Evolutionary conservation across 2,888 invertebrate genomes (phyloP).

Genomic region (Idaea straminata): DNA sequence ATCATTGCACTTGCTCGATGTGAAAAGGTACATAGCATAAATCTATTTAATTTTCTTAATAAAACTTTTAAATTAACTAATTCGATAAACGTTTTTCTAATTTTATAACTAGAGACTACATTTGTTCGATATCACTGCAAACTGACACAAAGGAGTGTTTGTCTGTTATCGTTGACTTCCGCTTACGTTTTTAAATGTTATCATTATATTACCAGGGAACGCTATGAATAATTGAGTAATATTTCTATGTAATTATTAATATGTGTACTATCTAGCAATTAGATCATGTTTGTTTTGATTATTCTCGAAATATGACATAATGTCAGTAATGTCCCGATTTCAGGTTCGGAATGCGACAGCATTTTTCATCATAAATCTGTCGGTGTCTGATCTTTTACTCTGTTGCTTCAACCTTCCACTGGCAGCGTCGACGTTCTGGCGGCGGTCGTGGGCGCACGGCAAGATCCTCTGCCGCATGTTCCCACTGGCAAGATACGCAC

Average conservation of each 20-base stretch:
- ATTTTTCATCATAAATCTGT: conserved; percentile 90
- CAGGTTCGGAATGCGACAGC: conserved; percentile 91
- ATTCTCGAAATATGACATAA: not conserved
- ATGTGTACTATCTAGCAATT: not conserved
- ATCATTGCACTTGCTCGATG: conserved; percentile 87
- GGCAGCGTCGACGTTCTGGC: conserved; percentile 87
- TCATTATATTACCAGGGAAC: conserved; percentile 4
- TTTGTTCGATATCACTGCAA: not conserved
- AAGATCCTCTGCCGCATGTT: conserved; percentile 85
- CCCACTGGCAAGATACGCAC: conserved; percentile 86
- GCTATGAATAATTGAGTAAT: not conserved
- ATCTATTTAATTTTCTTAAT: conserved; percentile 4
- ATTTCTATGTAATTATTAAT: not conserved
- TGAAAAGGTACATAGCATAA: conserved; percentile 83
- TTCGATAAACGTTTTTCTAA: not conserved
- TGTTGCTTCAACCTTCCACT: conserved; percentile 90
- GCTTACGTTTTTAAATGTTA: conserved; percentile 11
- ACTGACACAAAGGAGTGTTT: not conserved
- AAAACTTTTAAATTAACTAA: not conserved
- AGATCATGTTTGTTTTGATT: not conserved
- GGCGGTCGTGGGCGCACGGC: conserved; percentile 86
- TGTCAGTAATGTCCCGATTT: conserved; percentile 23
- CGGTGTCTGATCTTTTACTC: conserved; percentile 88
- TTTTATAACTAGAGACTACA: conserved; percentile 8
- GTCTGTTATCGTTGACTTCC: conserved; percentile 15